phyloP scores from a whole-genome alignment of 2,888 invertebrate genomes.

The Eutolmus rufibarbis region DNA sequence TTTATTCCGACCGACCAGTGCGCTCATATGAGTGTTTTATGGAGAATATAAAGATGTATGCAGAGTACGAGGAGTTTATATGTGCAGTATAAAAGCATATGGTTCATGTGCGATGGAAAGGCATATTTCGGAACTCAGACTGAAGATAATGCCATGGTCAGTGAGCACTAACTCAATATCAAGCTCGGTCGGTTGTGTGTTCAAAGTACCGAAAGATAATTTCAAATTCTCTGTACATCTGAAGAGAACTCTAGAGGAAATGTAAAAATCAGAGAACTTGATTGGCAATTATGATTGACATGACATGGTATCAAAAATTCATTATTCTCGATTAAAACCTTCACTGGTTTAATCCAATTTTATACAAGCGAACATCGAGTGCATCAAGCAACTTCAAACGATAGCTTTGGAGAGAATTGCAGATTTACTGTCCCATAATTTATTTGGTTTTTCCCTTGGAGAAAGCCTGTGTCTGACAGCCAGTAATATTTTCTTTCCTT shows the following conservation, averaged over 20 bases:
- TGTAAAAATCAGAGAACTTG: slow-evolving; percentile 26
- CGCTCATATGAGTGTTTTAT: slow-evolving; percentile 32
- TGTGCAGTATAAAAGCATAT: slow-evolving; percentile 39
- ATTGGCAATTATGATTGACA: slow-evolving; percentile 37
- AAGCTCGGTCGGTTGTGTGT: slow-evolving; percentile 50
- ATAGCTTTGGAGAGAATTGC: not conserved
- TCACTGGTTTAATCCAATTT: not conserved
- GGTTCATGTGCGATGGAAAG: not conserved
- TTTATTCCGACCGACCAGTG: slow-evolving; percentile 43
- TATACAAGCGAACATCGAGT: not conserved
- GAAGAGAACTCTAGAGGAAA: slow-evolving; percentile 42
- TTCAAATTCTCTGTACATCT: slow-evolving; percentile 49
- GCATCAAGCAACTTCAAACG: not conserved
- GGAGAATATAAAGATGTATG: slow-evolving; percentile 47
- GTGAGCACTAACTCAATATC: slow-evolving; percentile 50
- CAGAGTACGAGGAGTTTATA: slow-evolving; percentile 42
- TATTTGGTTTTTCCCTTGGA: not conserved
- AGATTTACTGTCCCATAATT: not conserved
- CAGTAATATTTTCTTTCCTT: not conserved
- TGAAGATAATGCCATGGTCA: slow-evolving; percentile 48
- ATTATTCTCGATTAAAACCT: slow-evolving; percentile 30
- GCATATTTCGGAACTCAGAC: slow-evolving; percentile 33
- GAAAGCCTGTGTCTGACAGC: not conserved
- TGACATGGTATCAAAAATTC: slow-evolving; percentile 33
- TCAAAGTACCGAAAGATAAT: slow-evolving; percentile 50